phyloP scores from a whole-genome alignment of 2,888 invertebrate species.

The Synanthedon formicaeformis region DNA sequence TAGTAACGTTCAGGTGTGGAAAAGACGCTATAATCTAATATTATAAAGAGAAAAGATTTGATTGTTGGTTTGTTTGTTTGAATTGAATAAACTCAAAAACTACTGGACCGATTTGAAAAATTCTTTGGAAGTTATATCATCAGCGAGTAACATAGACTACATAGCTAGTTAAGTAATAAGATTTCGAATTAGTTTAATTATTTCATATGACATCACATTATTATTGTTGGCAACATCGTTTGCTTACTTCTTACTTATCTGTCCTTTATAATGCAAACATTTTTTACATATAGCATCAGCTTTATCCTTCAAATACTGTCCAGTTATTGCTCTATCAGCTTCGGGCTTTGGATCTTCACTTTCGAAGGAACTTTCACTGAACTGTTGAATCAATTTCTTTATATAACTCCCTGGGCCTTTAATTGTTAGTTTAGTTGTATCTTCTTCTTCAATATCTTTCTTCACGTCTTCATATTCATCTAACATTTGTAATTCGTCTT shows the following conservation, averaged over 20 bases:
- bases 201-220: too few species aligned
- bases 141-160: too few species aligned
- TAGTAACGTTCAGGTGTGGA: too few species aligned
- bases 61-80: too few species aligned
- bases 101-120: too few species aligned
- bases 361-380: conserved; percentile 59
- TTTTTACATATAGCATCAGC: conserved; percentile 66
- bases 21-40: too few species aligned
- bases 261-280: conserved; percentile 63
- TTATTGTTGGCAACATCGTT: background rate
- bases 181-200: too few species aligned
- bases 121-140: too few species aligned
- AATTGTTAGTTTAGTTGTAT: conserved; percentile 46
- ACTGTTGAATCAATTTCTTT: conserved; percentile 61
- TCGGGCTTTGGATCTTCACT: conserved; percentile 49
- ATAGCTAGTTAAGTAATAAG: too few species aligned
- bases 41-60: too few species aligned
- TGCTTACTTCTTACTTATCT: conserved; percentile 35
- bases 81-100: too few species aligned
- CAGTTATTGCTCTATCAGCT: conserved; percentile 40
- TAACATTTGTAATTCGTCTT: conserved; percentile 47
- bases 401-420: conserved; percentile 60
- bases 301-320: conserved; percentile 47
- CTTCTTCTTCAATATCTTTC: conserved; percentile 21
- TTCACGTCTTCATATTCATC: conserved; percentile 30